Evolutionary conservation across 92 coral and sea anemone species (phyloP).

Genomic region (Zoanthus solanderi): DNA sequence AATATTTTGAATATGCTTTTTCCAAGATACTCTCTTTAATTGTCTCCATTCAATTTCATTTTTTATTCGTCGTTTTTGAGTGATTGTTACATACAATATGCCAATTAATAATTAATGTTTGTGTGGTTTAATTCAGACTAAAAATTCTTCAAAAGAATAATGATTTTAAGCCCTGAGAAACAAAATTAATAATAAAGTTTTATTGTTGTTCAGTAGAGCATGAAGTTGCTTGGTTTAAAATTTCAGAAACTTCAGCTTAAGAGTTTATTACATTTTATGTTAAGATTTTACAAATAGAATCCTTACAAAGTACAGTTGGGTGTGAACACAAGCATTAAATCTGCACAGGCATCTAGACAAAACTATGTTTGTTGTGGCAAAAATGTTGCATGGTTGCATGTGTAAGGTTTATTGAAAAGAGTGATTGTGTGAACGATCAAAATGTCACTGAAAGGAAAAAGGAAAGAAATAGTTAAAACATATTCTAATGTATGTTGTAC

Average conservation of each 20-base stretch:
- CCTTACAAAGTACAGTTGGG: background rate
- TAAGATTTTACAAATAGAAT: background rate
- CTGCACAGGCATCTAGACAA: background rate
- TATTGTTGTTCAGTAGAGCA: background rate
- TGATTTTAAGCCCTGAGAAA: slow-evolving; percentile 8
- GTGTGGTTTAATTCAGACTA: background rate
- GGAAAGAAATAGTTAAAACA: slow-evolving; percentile 9
- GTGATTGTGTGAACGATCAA: background rate
- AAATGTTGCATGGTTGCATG: background rate
- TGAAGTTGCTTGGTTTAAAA: slow-evolving; percentile 4
- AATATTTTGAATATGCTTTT: too few relatives aligned
- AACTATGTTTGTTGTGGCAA: background rate
- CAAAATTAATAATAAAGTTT: background rate
- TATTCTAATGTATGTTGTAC: slow-evolving; percentile 22
- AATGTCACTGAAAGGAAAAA: slow-evolving; percentile 20
- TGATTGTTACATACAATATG: too few relatives aligned
- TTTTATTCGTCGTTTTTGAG: too few relatives aligned
- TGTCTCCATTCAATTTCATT: too few relatives aligned
- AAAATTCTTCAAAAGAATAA: slow-evolving; percentile 17
- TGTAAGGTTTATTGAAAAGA: background rate
- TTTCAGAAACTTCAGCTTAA: background rate
- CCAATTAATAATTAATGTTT: too few relatives aligned
- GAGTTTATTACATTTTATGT: background rate
- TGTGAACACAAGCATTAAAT: background rate
- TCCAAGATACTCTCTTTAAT: too few relatives aligned